Evolutionary conservation across 1,140 invertebrate genomes (phyloP).

Genomic region (Apis cerana): DNA sequence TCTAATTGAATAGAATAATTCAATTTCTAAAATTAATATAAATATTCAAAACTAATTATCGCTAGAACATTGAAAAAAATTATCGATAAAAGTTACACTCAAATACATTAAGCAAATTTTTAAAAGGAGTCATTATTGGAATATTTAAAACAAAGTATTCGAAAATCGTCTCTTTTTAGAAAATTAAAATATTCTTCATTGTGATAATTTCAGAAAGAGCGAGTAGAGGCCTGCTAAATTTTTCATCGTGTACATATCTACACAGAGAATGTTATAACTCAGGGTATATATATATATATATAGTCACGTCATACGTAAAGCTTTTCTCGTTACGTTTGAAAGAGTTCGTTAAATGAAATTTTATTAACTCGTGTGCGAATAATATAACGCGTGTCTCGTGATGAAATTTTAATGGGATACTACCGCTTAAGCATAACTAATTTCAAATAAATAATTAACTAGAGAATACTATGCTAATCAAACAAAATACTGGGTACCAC

Average conservation of each 20-base stretch:
- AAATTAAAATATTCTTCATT: not conserved
- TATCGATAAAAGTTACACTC: too few relatives aligned
- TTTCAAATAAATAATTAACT: slow-evolving; percentile 11
- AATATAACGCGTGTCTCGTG: not conserved
- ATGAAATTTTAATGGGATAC: slow-evolving; percentile 25
- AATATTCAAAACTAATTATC: too few relatives aligned
- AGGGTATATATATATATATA: not conserved
- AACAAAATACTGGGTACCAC: not conserved
- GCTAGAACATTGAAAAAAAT: too few relatives aligned
- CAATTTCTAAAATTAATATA: too few relatives aligned
- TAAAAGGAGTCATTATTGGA: not conserved
- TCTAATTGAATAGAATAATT: too few relatives aligned
- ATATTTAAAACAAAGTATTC: too few relatives aligned
- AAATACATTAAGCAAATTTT: not conserved
- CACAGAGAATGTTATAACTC: not conserved
- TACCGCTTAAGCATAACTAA: not conserved
- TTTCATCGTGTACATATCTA: not conserved
- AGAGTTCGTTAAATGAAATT: slow-evolving; percentile 11
- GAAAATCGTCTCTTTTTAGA: too few relatives aligned
- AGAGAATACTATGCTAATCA: not conserved
- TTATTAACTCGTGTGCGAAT: not conserved
- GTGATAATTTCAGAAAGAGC: not conserved
- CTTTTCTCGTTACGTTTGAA: not conserved
- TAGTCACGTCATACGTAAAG: not conserved
- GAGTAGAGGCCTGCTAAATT: not conserved